Evolutionary conservation across 2,113 vertebrate genomes (phyloP).

Genomic region (Procavia capensis): DNA sequence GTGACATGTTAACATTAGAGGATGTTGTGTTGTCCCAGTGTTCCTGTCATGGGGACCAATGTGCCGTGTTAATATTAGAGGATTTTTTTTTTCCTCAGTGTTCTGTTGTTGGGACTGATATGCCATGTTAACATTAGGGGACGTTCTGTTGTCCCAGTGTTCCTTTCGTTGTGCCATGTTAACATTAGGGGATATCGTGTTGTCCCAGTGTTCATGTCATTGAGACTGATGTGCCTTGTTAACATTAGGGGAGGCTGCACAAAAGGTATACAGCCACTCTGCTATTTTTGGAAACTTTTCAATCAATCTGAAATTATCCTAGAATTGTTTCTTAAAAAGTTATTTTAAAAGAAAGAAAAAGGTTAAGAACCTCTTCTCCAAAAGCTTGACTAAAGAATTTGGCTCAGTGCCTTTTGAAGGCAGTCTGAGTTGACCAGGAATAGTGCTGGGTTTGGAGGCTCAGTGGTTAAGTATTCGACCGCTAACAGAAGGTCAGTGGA

Average conservation of each 20-base stretch:
- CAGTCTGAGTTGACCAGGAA: neutral
- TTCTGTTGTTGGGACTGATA: no score
- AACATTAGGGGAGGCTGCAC: neutral
- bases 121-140: no score
- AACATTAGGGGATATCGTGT: no score
- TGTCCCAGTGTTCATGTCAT: neutral
- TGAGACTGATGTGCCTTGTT: neutral
- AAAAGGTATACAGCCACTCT: neutral
- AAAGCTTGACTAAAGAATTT: neutral
- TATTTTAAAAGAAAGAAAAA: neutral
- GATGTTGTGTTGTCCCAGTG: no score
- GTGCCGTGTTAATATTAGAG: no score
- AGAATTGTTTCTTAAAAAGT: neutral
- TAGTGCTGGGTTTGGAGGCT: neutral
- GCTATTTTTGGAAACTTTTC: neutral
- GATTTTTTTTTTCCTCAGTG: no score
- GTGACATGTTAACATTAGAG: no score
- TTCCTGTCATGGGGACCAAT: no score
- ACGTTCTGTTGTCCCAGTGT: no score
- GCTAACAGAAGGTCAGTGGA: no score
- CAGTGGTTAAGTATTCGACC: no score
- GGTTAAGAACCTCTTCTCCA: slow-evolving; percentile 1
- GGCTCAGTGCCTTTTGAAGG: neutral
- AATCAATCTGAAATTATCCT: neutral
- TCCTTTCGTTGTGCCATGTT: no score